Evolutionary conservation across 2,888 invertebrate genomes (phyloP), one percentile per base, ranked within the genome.

Genomic region (Zygothrica quintamaculata): DNA sequence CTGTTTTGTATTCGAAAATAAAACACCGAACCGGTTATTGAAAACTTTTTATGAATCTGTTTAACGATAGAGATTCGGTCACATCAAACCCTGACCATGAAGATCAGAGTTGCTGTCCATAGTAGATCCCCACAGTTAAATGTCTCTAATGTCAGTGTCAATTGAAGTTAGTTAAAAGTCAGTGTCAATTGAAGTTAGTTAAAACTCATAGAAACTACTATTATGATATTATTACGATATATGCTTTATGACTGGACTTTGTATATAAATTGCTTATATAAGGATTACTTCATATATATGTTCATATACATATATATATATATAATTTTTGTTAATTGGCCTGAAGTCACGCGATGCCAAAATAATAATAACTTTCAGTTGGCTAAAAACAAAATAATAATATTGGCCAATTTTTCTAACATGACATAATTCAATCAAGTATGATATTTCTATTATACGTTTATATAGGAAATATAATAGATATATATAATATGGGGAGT

Each of bases 11-110:
- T n/a, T n/a, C n/a, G n/a, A 39, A 13, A 16, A 46, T 26, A 43
- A 13, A 22, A 11, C 26, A 29, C 42, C n/a, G 9, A 65, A 73
- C 73, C 70, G 65, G 73, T 73, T 73, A 43, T 64, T 43, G 36
- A 18, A 52, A 59, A 12, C 25, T 13, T 12, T 52, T 15, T 16
- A 4, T 9, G 16, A 5, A 31, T 29, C 18, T 25, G 18, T 25
- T 44, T 22, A 22, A 22, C 18, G 18, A n/a, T n/a, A 22, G 18
- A 22, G 2, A 22, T 22, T 22, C 11, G 18, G 40, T 12, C 34
- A n/a, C 8, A 34, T 31, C 57, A 57, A 61, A 34, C 84, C 81
- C 78, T 79, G 85, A 73, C 79, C 79, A 78, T 84, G 85, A 78
- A 71, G 68, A 52, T 47, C 37, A 37, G 40, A 60, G 53, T 51